A percentile compares a stretch with the other conserved stretches of the same genome.
Evolutionary conservation across 2,888 invertebrate genomes (phyloP).

Genomic region (Pasiphila rectangulata): DNA sequence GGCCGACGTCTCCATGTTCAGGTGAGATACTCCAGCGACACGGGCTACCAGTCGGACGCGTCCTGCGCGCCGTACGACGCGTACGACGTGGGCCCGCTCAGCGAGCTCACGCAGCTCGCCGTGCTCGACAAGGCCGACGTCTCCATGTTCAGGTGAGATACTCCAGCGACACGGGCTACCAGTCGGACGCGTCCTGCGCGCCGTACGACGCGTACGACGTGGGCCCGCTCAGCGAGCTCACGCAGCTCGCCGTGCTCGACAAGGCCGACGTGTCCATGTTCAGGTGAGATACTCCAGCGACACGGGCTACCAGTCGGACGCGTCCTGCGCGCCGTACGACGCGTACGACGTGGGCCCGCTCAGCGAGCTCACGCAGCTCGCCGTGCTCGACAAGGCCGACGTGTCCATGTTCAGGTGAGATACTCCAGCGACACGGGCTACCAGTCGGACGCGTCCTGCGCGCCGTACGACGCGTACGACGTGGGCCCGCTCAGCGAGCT

Average conservation of each 20-base stretch:
- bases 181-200: conserved; percentile 32
- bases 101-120: conserved; percentile 69
- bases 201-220: conserved; percentile 71
- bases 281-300: conserved; percentile 19
- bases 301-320: conserved; percentile 32
- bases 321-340: conserved; percentile 43
- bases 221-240: conserved; percentile 74
- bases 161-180: conserved; percentile 23
- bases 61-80: conserved; percentile 51
- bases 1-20: conserved; percentile 49
- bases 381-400: conserved; percentile 64
- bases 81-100: conserved; percentile 76
- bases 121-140: conserved; percentile 66
- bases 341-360: conserved; percentile 78
- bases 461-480: conserved; percentile 66
- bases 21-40: conserved; percentile 20
- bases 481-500: conserved; percentile 76
- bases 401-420: conserved; percentile 45
- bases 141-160: conserved; percentile 40
- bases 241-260: conserved; percentile 68
- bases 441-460: conserved; percentile 29
- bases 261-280: conserved; percentile 56
- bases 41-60: conserved; percentile 31
- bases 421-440: conserved; percentile 23
- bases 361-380: conserved; percentile 69